phyloP scores from a whole-genome alignment of 2,797 vertebrate genomes.

The Clarias pachynema region DNA sequence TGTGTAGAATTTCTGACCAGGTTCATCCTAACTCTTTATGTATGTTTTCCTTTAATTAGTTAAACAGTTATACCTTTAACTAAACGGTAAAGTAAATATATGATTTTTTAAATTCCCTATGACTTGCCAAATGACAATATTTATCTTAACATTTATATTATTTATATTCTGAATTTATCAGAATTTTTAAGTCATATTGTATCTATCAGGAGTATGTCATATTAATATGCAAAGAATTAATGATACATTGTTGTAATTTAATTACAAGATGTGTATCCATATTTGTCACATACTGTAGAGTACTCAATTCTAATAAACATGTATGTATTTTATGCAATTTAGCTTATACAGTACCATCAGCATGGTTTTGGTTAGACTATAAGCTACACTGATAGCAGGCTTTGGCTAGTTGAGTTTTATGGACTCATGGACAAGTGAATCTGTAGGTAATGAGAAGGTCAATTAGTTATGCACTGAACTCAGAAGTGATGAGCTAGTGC shows the following conservation, averaged over 20 bases:
- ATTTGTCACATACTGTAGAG: not conserved
- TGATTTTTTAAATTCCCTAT: not conserved
- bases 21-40: not conserved
- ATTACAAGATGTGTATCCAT: not conserved
- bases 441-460: constrained; percentile 8
- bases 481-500: not conserved
- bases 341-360: not conserved
- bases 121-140: not conserved
- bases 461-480: constrained; percentile 11
- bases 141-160: not conserved
- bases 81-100: not conserved
- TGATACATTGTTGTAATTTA: not conserved
- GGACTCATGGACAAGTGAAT: constrained; percentile 9
- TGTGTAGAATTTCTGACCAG: not conserved
- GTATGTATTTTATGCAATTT: not conserved
- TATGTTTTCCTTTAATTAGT: not conserved
- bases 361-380: not conserved
- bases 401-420: constrained; percentile 24
- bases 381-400: not conserved
- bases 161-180: not conserved
- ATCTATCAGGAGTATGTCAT: not conserved
- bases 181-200: not conserved
- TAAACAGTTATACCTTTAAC: not conserved
- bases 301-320: not conserved
- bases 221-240: not conserved